Evolutionary conservation across 2,113 vertebrate genomes (phyloP).

Genomic region (Proteles cristata): DNA sequence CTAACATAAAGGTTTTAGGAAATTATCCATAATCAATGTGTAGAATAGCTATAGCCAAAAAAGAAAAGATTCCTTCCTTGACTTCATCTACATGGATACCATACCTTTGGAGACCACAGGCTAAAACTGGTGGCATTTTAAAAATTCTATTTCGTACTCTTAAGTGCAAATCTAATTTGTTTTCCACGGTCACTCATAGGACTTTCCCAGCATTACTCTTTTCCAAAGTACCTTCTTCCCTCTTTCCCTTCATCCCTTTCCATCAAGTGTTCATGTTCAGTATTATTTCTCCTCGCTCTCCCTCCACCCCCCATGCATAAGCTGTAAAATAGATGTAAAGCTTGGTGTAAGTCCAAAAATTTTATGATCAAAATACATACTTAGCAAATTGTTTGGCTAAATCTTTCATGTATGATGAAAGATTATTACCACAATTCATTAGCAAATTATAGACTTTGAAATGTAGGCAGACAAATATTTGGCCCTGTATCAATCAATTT

Average conservation of each 20-base stretch:
- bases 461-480: conserved; percentile 89
- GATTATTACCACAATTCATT: conserved; percentile 91
- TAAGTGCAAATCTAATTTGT: conserved; percentile 3
- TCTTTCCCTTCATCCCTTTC: conserved; percentile 60
- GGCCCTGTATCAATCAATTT: conserved; percentile 90
- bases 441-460: conserved; percentile 91
- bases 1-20: conserved; percentile 42
- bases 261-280: conserved; percentile 67
- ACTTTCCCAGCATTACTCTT: conserved; percentile 34
- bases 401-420: conserved; percentile 91
- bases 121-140: conserved; percentile 33
- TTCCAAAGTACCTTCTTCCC: conserved; percentile 66
- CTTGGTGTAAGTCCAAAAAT: conserved; percentile 86
- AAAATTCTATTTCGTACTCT: conserved; percentile 37
- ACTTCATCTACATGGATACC: conserved; percentile 33
- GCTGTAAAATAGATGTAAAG: conserved; percentile 82
- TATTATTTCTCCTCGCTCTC: conserved; percentile 66
- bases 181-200: conserved; percentile 6
- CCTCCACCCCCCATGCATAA: conserved; percentile 53
- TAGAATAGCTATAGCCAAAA: conserved; percentile 9
- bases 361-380: conserved; percentile 90
- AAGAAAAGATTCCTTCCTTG: conserved; percentile 23
- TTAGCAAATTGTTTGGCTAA: conserved; percentile 89
- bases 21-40: conserved; percentile 45
- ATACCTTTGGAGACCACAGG: neutral